Base-by-base conservation (phyloP, 2,888 invertebrate genomes). In the Nycteola revayana region DNA sequence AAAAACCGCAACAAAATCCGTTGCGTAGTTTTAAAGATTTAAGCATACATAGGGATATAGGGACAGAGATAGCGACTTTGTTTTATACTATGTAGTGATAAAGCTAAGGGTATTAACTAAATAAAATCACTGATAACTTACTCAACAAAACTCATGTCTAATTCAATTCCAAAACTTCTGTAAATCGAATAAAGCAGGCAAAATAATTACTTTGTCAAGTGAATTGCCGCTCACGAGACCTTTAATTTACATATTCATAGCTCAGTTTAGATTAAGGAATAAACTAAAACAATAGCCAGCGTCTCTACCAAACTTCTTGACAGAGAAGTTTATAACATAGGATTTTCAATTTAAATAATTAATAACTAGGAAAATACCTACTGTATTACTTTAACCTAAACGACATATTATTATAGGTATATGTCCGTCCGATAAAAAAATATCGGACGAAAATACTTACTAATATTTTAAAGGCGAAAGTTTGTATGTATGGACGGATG, bases 191-290 rank as follows among this genome's bases (percentile, higher is more conserved):
- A 51, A 42, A 33, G 29, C 37, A 36, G 33, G 29, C 36, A 37
- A 42, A 37, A 53, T 44, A 52, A 52, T 49, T 52, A 42, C 46
- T 42, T 26, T 41, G 41, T 40, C 28, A 32, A 34, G 34, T 22
- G 59, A 48, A 51, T 54, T 43, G 34, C 49, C 45, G 47, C 31
- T 50, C 48, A 32, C 48, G 42, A 52, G 42, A 39, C 52, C 51
- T 52, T 41, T 42, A 45, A 62, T 70, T 66, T 64, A 51, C 65
- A 70, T 70, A 67, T 68, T 68, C 57, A 66, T 64, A 27, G 51
- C 38, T 45, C 42, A 38, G 43, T 43, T 49, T 33, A 46, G 43
- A 52, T 57, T 48, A 58, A 48, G 44, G 41, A 60, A 60, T 56
- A 23, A 57, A 49, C 56, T 55, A 59, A 58, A 62, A 59, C 49